Evolutionary conservation across 1,140 invertebrate genomes (phyloP).

Genomic region (Hylyphantes graminicola): DNA sequence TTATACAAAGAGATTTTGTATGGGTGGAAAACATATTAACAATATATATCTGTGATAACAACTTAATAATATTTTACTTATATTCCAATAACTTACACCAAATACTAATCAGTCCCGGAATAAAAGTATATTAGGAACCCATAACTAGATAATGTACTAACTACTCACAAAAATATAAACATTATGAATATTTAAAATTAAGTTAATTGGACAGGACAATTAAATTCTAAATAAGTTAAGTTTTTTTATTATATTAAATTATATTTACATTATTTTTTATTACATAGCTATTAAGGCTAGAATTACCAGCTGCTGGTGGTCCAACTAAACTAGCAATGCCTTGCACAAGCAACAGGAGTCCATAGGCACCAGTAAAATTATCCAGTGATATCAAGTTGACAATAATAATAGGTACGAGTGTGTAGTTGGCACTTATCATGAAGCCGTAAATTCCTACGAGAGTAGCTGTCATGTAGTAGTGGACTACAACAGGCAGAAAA

Average conservation of each 20-base stretch:
- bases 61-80: no score
- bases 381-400: constrained; percentile 87
- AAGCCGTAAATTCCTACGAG: constrained; percentile 77
- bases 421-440: constrained; percentile 88
- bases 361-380: constrained; percentile 90
- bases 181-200: neutral
- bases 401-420: constrained; percentile 85
- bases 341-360: constrained; percentile 85
- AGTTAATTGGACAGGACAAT: neutral
- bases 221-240: neutral
- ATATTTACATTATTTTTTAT: neutral
- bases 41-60: no score
- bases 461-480: constrained; percentile 74
- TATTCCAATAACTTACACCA: no score
- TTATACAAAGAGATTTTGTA: no score
- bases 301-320: constrained; percentile 81
- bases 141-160: no score
- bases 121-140: no score
- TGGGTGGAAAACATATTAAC: no score
- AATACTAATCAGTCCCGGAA: no score
- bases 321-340: constrained; percentile 88
- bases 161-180: no score
- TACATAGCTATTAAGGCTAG: no score
- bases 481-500: constrained; percentile 77
- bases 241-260: neutral